Percentiles rank a stretch among this genome's conserved stretches.
phyloP scores from a whole-genome alignment of 1,140 invertebrate genomes.

The Pseudomyrmex sp. region DNA sequence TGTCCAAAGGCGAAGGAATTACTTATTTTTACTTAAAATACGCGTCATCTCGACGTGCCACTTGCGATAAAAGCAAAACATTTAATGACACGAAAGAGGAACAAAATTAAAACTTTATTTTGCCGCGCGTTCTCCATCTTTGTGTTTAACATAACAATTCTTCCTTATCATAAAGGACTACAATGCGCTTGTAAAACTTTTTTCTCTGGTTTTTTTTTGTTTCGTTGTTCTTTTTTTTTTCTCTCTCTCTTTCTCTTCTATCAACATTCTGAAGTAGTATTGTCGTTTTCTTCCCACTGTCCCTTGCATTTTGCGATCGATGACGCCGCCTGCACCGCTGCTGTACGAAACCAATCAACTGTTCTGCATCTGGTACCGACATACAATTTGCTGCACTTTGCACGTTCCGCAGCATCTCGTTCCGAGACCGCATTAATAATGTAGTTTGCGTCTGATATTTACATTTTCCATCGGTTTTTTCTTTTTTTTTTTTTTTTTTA shows the following conservation, averaged over 20 bases:
- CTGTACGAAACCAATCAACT: conserved; percentile 65
- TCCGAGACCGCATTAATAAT: conserved; percentile 35
- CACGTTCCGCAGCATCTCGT: conserved; percentile 22
- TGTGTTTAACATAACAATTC: not conserved
- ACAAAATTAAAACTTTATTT: not conserved
- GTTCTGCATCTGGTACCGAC: conserved; percentile 67
- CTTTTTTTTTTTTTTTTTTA: too few relatives aligned
- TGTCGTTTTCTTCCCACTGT: conserved; percentile 16
- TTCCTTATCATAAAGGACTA: not conserved
- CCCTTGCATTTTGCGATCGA: conserved; percentile 28
- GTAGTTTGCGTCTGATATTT: conserved; percentile 20
- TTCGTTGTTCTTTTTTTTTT: not conserved
- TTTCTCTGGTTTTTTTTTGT: not conserved
- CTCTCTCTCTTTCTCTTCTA: not conserved
- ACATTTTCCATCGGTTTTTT: conserved; percentile 16
- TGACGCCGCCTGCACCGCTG: conserved; percentile 23
- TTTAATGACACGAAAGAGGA: too few relatives aligned
- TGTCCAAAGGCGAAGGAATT: too few relatives aligned
- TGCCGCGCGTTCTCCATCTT: not conserved
- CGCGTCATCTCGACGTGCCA: not conserved
- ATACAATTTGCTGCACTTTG: conserved; percentile 78
- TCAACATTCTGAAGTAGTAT: conserved; percentile 30
- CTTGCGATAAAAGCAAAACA: conserved; percentile 10
- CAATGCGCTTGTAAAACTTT: conserved; percentile 6
- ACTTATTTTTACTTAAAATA: too few relatives aligned